These are phyloP conservation scores for Cataglyphis altisquamis DNA, from an alignment of 2,888 invertebrate genomes.

Conservation along the genomic window DNA sequence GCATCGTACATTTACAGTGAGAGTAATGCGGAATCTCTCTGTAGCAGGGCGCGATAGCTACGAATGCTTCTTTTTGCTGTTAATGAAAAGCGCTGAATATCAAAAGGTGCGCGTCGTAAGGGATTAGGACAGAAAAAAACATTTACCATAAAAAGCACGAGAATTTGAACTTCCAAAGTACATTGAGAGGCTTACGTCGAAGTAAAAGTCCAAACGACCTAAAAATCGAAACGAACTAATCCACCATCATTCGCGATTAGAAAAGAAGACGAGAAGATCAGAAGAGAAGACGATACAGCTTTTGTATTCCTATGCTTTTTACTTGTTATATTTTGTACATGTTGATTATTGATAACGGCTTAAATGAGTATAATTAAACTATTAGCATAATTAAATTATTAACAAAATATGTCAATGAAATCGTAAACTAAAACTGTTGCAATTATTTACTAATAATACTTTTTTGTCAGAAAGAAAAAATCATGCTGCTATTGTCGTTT, in stretches of 20 bases:
- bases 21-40: conserved; percentile 71
- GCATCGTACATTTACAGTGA: conserved; percentile 66
- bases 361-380: background rate
- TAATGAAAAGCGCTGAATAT: conserved; percentile 70
- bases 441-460: conserved; percentile 14
- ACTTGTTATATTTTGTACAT: background rate
- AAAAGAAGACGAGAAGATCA: background rate
- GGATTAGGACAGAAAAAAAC: conserved; percentile 21
- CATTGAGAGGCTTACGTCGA: conserved; percentile 5
- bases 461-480: background rate
- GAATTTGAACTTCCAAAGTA: conserved; percentile 46
- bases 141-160: conserved; percentile 28
- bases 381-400: background rate
- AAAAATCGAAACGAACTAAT: conserved; percentile 39
- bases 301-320: conserved; percentile 15
- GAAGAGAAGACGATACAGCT: background rate
- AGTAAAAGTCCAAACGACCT: conserved; percentile 32
- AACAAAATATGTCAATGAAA: background rate
- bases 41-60: conserved; percentile 47
- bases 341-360: background rate
- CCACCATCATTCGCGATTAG: conserved; percentile 4
- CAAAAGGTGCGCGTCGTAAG: conserved; percentile 54
- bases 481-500: background rate
- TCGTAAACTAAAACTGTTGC: background rate
- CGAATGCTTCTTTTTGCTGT: conserved; percentile 66